These are phyloP conservation scores for Telmatochromis sp. DNA, from an alignment of 2,113 vertebrate species.

Conservation along the genomic window DNA sequence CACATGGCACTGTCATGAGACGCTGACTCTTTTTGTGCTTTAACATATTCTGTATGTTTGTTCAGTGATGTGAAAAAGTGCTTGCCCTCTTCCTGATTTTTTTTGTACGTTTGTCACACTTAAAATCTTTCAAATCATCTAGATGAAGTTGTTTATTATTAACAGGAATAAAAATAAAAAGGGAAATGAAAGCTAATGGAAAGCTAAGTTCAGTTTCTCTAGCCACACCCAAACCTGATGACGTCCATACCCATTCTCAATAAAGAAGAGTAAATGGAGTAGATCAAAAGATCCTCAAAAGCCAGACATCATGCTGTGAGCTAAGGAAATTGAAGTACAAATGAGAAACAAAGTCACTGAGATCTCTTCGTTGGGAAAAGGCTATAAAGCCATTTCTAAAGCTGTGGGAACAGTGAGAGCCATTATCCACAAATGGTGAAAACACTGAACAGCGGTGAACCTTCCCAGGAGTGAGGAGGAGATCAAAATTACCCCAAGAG, in stretches of 20 bases:
- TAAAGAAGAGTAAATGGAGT: background rate
- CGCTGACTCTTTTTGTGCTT: background rate
- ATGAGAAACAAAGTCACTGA: background rate
- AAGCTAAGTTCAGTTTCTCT: background rate
- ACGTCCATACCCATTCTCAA: accelerated
- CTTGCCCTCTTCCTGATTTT: background rate
- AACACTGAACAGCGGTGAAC: accelerated
- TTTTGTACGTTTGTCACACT: background rate
- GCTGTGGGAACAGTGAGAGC: background rate
- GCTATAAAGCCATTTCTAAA: background rate
- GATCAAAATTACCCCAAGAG: background rate
- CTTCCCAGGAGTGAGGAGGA: background rate
- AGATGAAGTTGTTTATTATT: background rate
- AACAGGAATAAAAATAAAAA: background rate
- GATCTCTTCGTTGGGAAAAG: background rate
- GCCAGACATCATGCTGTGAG: background rate
- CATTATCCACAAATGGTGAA: background rate
- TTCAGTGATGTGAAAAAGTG: background rate
- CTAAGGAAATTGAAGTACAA: background rate
- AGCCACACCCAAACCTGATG: background rate
- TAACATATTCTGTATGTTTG: background rate
- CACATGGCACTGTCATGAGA: background rate
- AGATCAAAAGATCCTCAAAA: background rate
- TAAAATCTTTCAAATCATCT: background rate
- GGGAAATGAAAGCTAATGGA: background rate